Conservation (phyloP, 2,888 invertebrate species). For the Watsonalla binaria region DNA sequence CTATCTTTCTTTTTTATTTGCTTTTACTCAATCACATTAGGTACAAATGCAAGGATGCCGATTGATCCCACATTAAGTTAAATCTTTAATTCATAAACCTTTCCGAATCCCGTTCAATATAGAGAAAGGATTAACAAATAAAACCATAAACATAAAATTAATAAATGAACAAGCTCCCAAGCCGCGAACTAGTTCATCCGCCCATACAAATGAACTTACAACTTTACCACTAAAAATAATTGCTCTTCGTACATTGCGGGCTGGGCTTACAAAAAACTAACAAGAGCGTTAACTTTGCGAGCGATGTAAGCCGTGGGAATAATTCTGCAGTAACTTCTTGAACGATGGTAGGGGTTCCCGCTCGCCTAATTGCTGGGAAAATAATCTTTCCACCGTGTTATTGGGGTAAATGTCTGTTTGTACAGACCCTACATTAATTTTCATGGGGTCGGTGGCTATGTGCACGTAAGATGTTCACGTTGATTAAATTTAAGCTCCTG, state of each 20-base stretch:
- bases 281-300: neutral
- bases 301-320: neutral
- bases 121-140: neutral
- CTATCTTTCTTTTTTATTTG: too few species aligned
- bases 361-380: constrained; percentile 36
- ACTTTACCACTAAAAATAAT: neutral
- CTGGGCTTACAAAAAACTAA: neutral
- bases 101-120: neutral
- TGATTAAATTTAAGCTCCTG: constrained; percentile 31
- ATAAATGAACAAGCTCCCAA: neutral
- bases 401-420: constrained; percentile 41
- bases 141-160: constrained; percentile 1
- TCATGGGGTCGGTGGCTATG: constrained; percentile 25
- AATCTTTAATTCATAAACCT: neutral
- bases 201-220: neutral
- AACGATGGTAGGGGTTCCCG: constrained; percentile 6
- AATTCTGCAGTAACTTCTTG: neutral
- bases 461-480: constrained; percentile 27
- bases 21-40: too few species aligned
- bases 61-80: neutral
- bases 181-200: neutral
- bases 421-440: constrained; percentile 41
- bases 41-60: too few species aligned
- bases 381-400: constrained; percentile 43
- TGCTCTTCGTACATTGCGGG: neutral